Evolutionary conservation across 2,113 vertebrate species (phyloP).

Genomic region (Geococcyx californianus): DNA sequence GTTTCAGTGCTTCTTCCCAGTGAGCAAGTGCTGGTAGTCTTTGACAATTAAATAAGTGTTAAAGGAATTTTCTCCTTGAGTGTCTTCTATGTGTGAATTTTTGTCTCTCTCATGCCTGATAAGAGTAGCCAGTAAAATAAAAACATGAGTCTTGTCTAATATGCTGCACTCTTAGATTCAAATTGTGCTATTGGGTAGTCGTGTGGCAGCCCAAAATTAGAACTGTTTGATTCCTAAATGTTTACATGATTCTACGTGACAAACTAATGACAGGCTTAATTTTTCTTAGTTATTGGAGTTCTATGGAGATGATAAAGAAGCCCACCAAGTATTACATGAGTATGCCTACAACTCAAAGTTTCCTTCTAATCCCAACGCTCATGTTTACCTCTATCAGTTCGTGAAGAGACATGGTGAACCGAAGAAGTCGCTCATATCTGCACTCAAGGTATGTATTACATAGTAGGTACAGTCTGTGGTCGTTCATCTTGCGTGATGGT

Average conservation of each 20-base stretch:
- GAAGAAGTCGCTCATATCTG: conserved; percentile 71
- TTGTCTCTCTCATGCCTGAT: background rate
- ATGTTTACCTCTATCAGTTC: conserved; percentile 86
- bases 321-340: conserved; percentile 78
- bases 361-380: conserved; percentile 91
- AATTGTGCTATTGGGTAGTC: background rate
- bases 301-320: conserved; percentile 79
- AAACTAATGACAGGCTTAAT: background rate
- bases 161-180: background rate
- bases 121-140: background rate
- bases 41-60: background rate
- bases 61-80: background rate
- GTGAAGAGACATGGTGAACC: conserved; percentile 79
- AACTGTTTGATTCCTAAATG: background rate
- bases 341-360: conserved; percentile 87
- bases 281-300: conserved; percentile 87
- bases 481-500: accelerated
- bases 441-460: conserved; percentile 79
- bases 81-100: background rate
- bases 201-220: background rate
- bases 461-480: background rate
- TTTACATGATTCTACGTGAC: background rate
- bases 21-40: background rate
- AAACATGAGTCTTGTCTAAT: background rate
- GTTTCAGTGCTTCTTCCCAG: background rate